Evolutionary conservation across 2,113 vertebrate species (phyloP), one percentile per base, ranked within the genome.

Genomic region (Platycercus adscitus): DNA sequence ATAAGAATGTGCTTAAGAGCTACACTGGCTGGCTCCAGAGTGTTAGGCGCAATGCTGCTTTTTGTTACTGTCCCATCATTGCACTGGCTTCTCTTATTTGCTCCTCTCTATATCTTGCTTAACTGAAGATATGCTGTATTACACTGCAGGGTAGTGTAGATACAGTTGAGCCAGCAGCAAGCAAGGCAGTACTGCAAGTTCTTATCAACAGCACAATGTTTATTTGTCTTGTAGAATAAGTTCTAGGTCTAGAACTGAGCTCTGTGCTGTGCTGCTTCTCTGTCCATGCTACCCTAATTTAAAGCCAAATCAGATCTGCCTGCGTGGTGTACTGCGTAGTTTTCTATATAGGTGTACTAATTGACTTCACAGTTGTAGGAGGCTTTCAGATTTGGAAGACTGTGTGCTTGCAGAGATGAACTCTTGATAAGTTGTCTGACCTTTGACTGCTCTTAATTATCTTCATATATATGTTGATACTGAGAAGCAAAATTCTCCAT

Each of bases 281-380:
- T 52, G 1, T 21, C 81, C 46, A 5, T 0, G 0, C 37, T 52
- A 2, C n/a, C 24, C 24, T 11, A 7, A 41, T 20, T 11, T 4
- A 21, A 66, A 78, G 26, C 18, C 12, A 17, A n/a, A 24, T 31
- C 41, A 17, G 16, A 17, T 26, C 24, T 66, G 37, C 18, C 16
- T 56, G 33, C 2, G 0, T 17, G 49, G 8, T 43, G 68, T 17
- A 10, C 29, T 37, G 43, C 7, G 0, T 14, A 11, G 12, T 49
- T 13, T 72, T 60, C 44, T 60, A 13, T 18, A 7, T 47, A 24
- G 21, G 6, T 71, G 41, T 28, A 2, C 4, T 13, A 0, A 44
- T 41, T 50, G 66, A 39, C 16, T 47, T n/a, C 1, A 20, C 35
- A 12, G 47, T 85, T 78, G 0, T 8, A 39, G 41, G 33, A 80